A percentile compares a stretch with the other conserved stretches of the same genome.
These are phyloP conservation scores for Xylota segnis DNA, from an alignment of 2,888 invertebrate species.

Conservation along the genomic window DNA sequence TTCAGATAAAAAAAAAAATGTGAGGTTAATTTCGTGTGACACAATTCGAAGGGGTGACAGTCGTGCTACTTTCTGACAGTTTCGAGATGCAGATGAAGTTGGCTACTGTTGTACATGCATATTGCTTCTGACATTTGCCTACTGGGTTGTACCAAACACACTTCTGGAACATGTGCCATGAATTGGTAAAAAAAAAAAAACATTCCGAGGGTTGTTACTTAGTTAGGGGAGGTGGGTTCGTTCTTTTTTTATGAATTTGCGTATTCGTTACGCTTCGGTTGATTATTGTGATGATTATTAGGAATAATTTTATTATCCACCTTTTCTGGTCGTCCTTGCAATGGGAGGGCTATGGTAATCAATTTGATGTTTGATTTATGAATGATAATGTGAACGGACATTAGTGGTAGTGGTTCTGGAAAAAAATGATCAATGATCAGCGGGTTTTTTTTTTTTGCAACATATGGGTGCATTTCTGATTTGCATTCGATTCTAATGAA, in stretches of 20 bases:
- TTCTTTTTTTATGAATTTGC: constrained; percentile 70
- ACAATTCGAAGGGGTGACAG: constrained; percentile 66
- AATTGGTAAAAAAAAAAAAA: constrained; percentile 55
- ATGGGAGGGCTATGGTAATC: constrained; percentile 77
- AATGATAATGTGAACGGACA: constrained; percentile 83
- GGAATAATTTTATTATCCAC: constrained; percentile 73
- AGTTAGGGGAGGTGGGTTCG: neutral
- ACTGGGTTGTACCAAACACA: neutral
- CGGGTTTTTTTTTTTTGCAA: constrained; percentile 56
- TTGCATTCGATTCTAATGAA: constrained; percentile 57
- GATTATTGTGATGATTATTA: constrained; percentile 77
- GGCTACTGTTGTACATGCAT: constrained; percentile 24
- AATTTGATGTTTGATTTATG: constrained; percentile 83
- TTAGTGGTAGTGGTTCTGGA: constrained; percentile 26
- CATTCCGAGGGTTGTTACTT: constrained; percentile 38
- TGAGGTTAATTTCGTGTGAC: constrained; percentile 76
- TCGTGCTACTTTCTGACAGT: constrained; percentile 21
- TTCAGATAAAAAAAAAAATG: constrained; percentile 51
- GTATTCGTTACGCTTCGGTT: constrained; percentile 77
- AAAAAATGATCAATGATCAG: constrained; percentile 26
- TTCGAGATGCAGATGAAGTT: constrained; percentile 57
- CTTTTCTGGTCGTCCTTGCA: constrained; percentile 26
- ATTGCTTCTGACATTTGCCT: constrained; percentile 67
- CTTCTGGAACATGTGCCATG: constrained; percentile 63
- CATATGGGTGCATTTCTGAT: constrained; percentile 63